Evolutionary conservation across 2,888 invertebrate genomes (phyloP).

Genomic region (Calephelis perditalis): DNA sequence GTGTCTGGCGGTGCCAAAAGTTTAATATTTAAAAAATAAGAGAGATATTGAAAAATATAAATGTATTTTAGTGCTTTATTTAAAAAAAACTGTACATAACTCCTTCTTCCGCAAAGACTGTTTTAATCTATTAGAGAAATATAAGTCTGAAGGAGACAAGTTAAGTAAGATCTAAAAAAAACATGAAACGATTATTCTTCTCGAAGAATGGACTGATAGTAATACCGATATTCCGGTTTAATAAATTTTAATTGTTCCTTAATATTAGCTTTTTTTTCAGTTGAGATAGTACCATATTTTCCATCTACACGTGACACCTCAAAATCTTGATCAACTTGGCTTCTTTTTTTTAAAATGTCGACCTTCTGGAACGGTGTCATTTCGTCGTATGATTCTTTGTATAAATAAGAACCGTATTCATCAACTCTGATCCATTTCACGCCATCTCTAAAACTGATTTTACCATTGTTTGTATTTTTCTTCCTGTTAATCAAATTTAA

Average conservation of each 20-base stretch:
- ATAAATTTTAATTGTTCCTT: conserved; percentile 24
- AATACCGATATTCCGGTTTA: conserved; percentile 23
- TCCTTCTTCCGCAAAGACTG: conserved; percentile 2
- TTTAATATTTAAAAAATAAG: too few species aligned
- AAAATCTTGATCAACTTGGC: conserved; percentile 18
- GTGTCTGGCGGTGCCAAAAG: too few species aligned
- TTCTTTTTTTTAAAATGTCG: conserved; percentile 23
- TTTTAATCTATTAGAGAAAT: neutral
- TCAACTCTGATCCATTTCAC: conserved; percentile 24
- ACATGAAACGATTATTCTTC: conserved; percentile 11
- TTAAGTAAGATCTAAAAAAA: too few species aligned
- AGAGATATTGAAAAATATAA: too few species aligned
- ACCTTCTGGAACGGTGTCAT: conserved; percentile 26
- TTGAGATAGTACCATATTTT: conserved; percentile 27
- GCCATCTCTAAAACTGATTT: conserved; percentile 15
- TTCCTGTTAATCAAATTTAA: conserved; percentile 15
- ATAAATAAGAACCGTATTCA: conserved; percentile 25
- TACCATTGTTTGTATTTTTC: conserved; percentile 10
- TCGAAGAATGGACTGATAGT: conserved; percentile 20
- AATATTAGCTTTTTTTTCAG: conserved; percentile 25
- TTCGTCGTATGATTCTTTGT: conserved; percentile 28
- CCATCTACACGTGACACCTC: conserved; percentile 18
- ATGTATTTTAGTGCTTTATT: conserved; percentile 5
- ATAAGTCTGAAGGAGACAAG: neutral
- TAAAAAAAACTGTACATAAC: conserved; percentile 14